Conservation (phyloP, 1,140 invertebrate species). For the Solen grandis region DNA sequence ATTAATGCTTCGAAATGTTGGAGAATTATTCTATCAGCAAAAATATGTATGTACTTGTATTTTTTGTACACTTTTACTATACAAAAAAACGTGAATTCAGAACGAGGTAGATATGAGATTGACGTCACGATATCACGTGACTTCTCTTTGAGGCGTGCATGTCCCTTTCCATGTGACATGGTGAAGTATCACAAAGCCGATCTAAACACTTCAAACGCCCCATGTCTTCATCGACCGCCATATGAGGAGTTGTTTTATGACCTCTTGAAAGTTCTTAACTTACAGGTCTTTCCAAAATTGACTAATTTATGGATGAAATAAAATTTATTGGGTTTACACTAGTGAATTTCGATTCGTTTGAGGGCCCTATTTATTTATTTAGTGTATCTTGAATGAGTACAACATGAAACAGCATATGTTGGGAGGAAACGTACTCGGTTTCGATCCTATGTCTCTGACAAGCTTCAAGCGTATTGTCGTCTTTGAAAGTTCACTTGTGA, state of each 20-base stretch:
- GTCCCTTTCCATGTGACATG: neutral
- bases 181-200: constrained; percentile 4
- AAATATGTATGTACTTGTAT: too few species aligned
- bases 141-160: too few species aligned
- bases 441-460: too few species aligned
- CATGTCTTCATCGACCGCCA: neutral
- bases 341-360: constrained; percentile 41
- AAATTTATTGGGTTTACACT: constrained; percentile 44
- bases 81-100: too few species aligned
- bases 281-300: constrained; percentile 33
- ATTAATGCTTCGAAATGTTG: too few species aligned
- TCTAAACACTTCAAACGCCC: constrained; percentile 14
- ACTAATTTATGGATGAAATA: constrained; percentile 48
- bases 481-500: too few species aligned
- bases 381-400: constrained; percentile 18
- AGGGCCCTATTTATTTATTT: constrained; percentile 20
- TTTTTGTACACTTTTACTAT: too few species aligned
- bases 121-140: too few species aligned
- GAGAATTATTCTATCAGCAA: too few species aligned
- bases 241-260: constrained; percentile 10
- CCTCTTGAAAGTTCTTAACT: constrained; percentile 22
- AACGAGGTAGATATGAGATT: too few species aligned
- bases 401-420: constrained; percentile 18
- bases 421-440: too few species aligned
- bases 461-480: too few species aligned